Evolutionary conservation across 1,140 invertebrate species (phyloP).

Genomic region (Chironomus tepperi): DNA sequence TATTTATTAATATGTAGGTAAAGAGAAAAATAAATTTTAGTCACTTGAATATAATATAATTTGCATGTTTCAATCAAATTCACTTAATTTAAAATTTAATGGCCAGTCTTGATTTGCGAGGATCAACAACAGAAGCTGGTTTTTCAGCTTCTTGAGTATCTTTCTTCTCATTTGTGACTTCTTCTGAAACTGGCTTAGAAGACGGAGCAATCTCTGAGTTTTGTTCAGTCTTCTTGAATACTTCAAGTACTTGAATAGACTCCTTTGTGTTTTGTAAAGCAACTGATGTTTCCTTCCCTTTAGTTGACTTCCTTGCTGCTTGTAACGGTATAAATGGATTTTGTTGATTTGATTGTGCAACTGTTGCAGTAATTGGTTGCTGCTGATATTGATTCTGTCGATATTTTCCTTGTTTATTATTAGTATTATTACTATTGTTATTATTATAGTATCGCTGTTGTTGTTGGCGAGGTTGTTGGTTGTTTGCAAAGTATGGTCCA

Average conservation of each 20-base stretch:
- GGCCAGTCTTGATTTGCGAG: neutral
- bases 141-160: neutral
- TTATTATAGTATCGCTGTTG: neutral
- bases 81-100: neutral
- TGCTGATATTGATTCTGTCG: neutral
- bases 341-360: neutral
- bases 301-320: neutral
- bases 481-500: neutral
- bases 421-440: neutral
- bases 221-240: neutral
- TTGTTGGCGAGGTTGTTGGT: neutral
- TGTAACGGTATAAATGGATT: conserved; percentile 11
- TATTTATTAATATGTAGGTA: neutral
- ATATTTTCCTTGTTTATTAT: neutral
- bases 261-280: neutral
- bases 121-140: neutral
- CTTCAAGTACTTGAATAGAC: neutral
- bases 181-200: neutral
- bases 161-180: neutral
- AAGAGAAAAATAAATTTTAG: neutral
- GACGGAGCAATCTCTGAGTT: neutral
- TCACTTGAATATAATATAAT: no score
- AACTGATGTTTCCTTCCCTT: neutral
- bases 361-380: neutral
- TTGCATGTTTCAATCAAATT: no score